Evolutionary conservation across 2,113 vertebrate genomes (phyloP), one percentile per base, ranked within the genome.

Genomic region (Hoplias malabaricus): DNA sequence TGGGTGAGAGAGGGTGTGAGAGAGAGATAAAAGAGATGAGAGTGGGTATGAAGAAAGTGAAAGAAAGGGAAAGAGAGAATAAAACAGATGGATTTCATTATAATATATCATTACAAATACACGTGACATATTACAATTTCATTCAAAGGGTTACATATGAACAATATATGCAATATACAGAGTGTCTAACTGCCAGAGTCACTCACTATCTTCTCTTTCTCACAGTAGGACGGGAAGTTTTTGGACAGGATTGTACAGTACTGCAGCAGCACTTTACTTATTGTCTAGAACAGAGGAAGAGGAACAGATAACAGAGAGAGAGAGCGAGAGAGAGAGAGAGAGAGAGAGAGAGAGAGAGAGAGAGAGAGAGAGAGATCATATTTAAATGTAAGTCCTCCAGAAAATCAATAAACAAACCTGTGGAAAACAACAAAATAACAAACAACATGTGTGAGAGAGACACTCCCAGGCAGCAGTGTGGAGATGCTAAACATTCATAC

Each of bases 161-260:
- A n/a, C n/a, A n/a, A n/a, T n/a, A n/a, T n/a, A n/a, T n/a, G n/a
- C n/a, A n/a, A n/a, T n/a, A n/a, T n/a, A n/a, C n/a, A n/a, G 23
- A 25, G 14, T 40, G 13, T 11, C 21, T 5, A 12, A 2, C 10
- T 36, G 19, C 14, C 8, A 13, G 27, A 46, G 48, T 9, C 16
- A 88, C 93, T 98, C 80, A 99, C 97, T 83, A 95, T 91, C 87
- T 95, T 98, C 85, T 99, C 96, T 85, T 98, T 98, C 78, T 94
- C 93, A 73, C 98, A 99, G 87, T 95, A 98, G 73, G 92, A 90
- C 48, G 95, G 92, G 66, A 98, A 98, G 85, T 84, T 90, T 91
- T 93, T 95, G 87, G 93, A 90, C 59, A 99, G 89, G 76, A 97
- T 94, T 74, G 95, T 93, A 67, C 95, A 94, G 77, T 99, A 99